Evolutionary conservation across 92 coral and sea anemone genomes (phyloP).

Genomic region (Porites evermanni): DNA sequence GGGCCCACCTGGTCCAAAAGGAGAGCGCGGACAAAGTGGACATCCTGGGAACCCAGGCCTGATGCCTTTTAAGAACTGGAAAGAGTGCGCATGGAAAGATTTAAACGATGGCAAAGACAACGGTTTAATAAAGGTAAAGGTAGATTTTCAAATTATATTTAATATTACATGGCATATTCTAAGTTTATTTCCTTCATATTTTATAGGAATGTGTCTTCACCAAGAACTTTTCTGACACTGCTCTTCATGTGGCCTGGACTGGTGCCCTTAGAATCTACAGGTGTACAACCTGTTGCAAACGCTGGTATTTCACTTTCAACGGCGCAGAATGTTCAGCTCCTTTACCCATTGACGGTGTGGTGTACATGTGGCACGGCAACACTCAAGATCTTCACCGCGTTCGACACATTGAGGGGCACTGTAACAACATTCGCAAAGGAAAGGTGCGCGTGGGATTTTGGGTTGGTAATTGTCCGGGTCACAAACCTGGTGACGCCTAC

Average conservation of each 20-base stretch:
- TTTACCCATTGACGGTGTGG: conserved; percentile 48
- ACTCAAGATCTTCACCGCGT: conserved; percentile 32
- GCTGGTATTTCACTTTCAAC: conserved; percentile 60
- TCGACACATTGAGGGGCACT: conserved; percentile 58
- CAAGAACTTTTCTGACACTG: conserved; percentile 12
- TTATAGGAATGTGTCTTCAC: conserved; percentile 30
- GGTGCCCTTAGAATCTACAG: neutral
- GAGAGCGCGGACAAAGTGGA: conserved; percentile 2
- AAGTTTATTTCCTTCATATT: neutral
- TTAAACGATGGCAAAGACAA: neutral
- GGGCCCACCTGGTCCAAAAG: neutral
- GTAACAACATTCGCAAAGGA: conserved; percentile 44
- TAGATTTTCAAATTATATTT: neutral
- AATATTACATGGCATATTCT: too few relatives aligned
- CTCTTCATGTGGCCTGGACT: conserved; percentile 34
- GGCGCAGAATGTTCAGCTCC: conserved; percentile 55
- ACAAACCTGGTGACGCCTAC: neutral
- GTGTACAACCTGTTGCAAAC: conserved; percentile 32
- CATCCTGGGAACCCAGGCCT: neutral
- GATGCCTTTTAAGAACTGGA: conserved; percentile 21
- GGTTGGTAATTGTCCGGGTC: conserved; percentile 36
- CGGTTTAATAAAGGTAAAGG: conserved; percentile 15
- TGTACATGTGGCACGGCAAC: conserved; percentile 14
- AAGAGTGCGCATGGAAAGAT: conserved; percentile 25
- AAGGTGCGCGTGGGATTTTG: conserved; percentile 44